Evolutionary conservation across 2,797 vertebrate genomes (phyloP), one percentile per base, ranked within the genome.

Genomic region (Halcyon chelicuti): DNA sequence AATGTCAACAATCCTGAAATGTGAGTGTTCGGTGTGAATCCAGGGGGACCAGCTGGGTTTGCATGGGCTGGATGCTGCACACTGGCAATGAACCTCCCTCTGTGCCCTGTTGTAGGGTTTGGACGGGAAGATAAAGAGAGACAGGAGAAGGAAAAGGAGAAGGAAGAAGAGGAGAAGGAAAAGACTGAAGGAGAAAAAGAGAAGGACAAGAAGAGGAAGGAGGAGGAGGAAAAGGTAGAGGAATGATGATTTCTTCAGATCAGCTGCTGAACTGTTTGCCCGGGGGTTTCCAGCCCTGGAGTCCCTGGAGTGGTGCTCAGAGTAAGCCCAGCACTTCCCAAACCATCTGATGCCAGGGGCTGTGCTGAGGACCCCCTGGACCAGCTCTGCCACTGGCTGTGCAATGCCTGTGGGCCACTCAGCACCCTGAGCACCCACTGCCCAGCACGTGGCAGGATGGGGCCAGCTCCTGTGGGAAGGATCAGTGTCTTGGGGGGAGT

Each of bases 1-100:
- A 52, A 97, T 96, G 96, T 97, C 96, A 0, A 94, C 96, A 16
- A 96, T 97, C 80, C 93, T 95, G 88, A 96, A 96, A 90, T 96
- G 96, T 97, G 90, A 97, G 96, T 95, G 73, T 68, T 74, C 47
- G 62, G 6, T 54, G 49, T 28, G 39, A 81, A 55, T 8, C 22
- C 58, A 9, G 39, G 75, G 57, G 29, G 12, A 51, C 15, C 46
- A 35, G 51, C 23, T 31, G 55, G 52, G 31, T 60, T 7, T n/a
- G 37, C 1, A 1, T 57, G 67, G 55, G 82, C 73, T 81, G 65
- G 81, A 8, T 3, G 12, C 71, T 78, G 55, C 61, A 67, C 0
- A 0, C 31, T 57, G 61, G 26, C 76, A 54, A 23, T 10, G 35
- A 76, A n/a, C 25, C 28, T 55, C 31, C 54, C 58, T 76, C 42